Percentiles rank a stretch among this genome's conserved stretches.
Evolutionary conservation across 2,888 invertebrate species (phyloP).

Genomic region (Napeogenes sylphis): DNA sequence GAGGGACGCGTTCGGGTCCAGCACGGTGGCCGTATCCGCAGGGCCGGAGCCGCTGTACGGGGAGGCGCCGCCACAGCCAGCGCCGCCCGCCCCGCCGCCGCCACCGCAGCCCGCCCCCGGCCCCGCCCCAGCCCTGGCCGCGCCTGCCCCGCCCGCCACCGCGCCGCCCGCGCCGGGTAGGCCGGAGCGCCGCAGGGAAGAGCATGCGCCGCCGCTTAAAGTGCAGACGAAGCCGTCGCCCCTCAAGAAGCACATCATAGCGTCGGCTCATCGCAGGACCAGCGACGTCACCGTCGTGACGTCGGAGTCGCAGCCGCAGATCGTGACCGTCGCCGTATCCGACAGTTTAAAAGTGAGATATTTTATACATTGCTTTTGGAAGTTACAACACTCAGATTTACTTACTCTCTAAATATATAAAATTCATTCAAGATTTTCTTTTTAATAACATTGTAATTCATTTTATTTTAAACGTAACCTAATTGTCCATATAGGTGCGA

Average conservation of each 20-base stretch:
- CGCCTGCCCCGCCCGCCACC: constrained; percentile 34
- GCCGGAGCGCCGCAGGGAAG: constrained; percentile 23
- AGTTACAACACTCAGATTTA: not conserved
- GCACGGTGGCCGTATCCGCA: constrained; percentile 47
- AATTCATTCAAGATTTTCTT: too few species aligned
- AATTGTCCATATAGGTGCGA: constrained; percentile 47
- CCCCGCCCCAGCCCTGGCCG: constrained; percentile 19
- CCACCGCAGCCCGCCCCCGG: constrained; percentile 13
- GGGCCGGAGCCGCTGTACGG: constrained; percentile 50
- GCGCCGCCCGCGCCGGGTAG: constrained; percentile 15
- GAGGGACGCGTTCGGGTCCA: constrained; percentile 53
- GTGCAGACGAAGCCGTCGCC: constrained; percentile 62
- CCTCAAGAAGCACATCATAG: constrained; percentile 65
- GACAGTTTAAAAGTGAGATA: constrained; percentile 57
- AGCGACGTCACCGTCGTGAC: constrained; percentile 38
- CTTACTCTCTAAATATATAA: too few species aligned
- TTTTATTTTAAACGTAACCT: too few species aligned
- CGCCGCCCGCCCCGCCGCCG: constrained; percentile 15
- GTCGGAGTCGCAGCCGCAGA: constrained; percentile 45
- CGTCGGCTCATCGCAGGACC: constrained; percentile 45
- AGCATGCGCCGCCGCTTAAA: constrained; percentile 32
- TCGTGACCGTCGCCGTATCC: constrained; percentile 62
- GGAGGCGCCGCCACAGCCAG: constrained; percentile 25
- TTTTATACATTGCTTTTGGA: not conserved
- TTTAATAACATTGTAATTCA: too few species aligned